Conservation (phyloP, 2,888 invertebrate species). For the Ischnura elegans region DNA sequence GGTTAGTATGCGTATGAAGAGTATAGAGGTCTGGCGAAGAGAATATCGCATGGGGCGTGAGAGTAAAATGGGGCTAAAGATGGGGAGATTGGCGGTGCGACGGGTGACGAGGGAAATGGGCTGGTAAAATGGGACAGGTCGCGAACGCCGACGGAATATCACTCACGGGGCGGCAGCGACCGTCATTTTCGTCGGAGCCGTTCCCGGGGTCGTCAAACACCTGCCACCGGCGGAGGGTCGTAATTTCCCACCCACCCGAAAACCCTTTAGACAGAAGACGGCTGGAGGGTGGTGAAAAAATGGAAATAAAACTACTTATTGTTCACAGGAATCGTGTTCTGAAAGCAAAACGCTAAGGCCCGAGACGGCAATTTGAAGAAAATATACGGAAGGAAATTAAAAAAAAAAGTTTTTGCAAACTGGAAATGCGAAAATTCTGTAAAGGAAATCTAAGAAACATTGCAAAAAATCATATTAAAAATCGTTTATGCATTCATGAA, state of each 20-base stretch:
- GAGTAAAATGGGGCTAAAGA: not conserved
- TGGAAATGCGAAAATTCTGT: too few relatives aligned
- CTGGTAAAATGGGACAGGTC: not conserved
- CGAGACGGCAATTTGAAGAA: not conserved
- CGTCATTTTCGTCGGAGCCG: not conserved
- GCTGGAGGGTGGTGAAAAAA: not conserved
- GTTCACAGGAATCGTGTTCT: not conserved
- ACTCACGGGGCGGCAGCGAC: not conserved
- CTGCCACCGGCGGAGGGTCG: not conserved
- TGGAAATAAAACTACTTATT: not conserved
- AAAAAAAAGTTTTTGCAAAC: too few relatives aligned
- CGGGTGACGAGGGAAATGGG: not conserved
- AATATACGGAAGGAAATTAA: too few relatives aligned
- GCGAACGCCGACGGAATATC: not conserved
- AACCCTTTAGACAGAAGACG: not conserved
- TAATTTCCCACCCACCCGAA: conserved; percentile 7
- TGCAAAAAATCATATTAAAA: too few relatives aligned
- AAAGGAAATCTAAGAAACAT: too few relatives aligned
- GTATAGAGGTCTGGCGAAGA: not conserved
- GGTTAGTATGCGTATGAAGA: not conserved
- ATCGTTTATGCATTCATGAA: too few relatives aligned
- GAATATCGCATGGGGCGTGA: not conserved
- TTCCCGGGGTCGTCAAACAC: conserved; percentile 6
- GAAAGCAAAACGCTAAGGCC: not conserved
- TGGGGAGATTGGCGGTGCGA: not conserved